Evolutionary conservation across 1,140 invertebrate genomes (phyloP).

Genomic region (Chionoecetes opilio): DNA sequence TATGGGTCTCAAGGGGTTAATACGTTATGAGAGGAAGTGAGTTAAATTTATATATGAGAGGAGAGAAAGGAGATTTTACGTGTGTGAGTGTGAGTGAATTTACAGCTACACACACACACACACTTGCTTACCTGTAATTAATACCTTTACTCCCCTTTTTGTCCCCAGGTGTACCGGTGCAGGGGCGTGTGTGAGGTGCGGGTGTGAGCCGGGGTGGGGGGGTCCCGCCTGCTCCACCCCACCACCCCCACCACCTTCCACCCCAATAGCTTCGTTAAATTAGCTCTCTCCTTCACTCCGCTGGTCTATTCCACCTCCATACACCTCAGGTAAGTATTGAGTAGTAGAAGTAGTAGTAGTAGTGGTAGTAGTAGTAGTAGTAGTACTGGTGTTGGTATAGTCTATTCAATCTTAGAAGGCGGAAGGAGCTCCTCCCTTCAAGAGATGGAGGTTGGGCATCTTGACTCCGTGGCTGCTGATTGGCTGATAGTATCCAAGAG

Average conservation of each 20-base stretch:
- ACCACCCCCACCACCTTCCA: neutral
- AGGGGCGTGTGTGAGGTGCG: too few species aligned
- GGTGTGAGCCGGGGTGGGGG: too few species aligned
- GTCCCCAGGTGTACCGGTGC: neutral
- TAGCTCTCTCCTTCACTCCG: neutral
- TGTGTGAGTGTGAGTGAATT: too few species aligned
- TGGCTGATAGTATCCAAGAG: too few species aligned
- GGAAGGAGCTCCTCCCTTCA: too few species aligned
- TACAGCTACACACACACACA: too few species aligned
- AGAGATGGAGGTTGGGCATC: too few species aligned
- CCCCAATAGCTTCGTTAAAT: neutral
- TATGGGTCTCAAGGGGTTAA: too few species aligned
- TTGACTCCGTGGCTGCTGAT: too few species aligned
- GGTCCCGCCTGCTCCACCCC: neutral
- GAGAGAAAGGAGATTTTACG: too few species aligned
- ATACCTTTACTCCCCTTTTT: neutral
- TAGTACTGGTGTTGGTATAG: neutral
- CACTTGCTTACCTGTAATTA: neutral
- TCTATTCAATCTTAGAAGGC: too few species aligned
- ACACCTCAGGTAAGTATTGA: neutral
- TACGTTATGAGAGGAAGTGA: neutral
- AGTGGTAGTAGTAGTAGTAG: neutral
- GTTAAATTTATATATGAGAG: too few species aligned
- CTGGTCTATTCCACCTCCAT: neutral
- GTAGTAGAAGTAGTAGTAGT: neutral